Conservation (phyloP, 2,797 vertebrate species). For the Uromys caudimaculatus region DNA sequence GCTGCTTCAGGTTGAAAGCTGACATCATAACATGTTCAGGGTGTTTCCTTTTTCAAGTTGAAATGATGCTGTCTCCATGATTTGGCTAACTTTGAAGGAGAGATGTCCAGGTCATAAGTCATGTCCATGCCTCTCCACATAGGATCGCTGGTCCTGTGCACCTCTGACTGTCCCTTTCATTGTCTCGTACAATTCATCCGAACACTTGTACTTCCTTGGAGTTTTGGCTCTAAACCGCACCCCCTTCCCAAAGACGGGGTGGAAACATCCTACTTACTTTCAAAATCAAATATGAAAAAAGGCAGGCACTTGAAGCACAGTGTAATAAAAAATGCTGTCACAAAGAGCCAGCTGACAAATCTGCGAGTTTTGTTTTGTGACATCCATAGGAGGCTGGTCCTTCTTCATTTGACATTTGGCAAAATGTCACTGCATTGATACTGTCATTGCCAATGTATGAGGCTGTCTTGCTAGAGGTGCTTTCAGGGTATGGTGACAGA, state of each 20-base stretch:
- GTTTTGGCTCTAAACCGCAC: not conserved
- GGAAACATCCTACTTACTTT: not conserved
- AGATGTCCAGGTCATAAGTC: not conserved
- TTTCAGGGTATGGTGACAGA: not conserved
- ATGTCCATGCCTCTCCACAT: not conserved
- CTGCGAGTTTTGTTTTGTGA: not conserved
- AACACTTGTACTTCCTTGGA: not conserved
- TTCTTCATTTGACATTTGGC: not conserved
- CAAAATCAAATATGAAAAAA: not conserved
- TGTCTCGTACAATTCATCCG: not conserved
- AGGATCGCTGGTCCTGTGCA: not conserved
- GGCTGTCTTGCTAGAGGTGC: not conserved
- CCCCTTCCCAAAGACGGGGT: not conserved
- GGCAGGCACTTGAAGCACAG: not conserved
- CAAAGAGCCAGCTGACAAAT: not conserved
- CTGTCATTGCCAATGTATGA: not conserved
- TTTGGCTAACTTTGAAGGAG: not conserved
- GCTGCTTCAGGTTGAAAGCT: slow-evolving; percentile 31
- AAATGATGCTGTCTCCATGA: not conserved
- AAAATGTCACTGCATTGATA: not conserved
- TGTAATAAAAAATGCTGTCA: not conserved
- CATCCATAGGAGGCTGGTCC: not conserved
- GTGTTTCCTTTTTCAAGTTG: slow-evolving; percentile 47
- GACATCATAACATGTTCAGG: slow-evolving; percentile 22
- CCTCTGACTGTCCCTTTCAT: not conserved